Percentiles rank a stretch among this genome's conserved stretches.
Conservation (phyloP, 2,888 invertebrate species). For the Dilophus febrilis region DNA sequence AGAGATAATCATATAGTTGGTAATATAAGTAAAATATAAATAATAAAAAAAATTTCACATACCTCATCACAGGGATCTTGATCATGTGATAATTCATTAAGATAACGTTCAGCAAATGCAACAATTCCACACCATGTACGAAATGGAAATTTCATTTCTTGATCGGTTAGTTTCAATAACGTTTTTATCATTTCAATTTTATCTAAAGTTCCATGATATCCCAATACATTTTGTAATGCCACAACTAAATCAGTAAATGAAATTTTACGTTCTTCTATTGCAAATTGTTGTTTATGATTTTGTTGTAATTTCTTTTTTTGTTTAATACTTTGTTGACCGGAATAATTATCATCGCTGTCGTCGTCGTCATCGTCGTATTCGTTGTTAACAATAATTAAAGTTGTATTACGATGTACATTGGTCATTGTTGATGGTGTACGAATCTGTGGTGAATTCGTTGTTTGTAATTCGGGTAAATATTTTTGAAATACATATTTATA, state of each 20-base stretch:
- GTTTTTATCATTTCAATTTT: conserved; percentile 20
- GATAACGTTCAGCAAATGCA: conserved; percentile 55
- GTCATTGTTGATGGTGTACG: background rate
- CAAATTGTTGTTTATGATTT: conserved; percentile 16
- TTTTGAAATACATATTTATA: conserved; percentile 38
- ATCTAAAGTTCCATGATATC: conserved; percentile 25
- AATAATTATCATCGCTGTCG: conserved; percentile 19
- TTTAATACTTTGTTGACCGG: too few relatives aligned
- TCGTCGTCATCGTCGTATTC: conserved; percentile 17
- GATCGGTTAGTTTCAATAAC: conserved; percentile 17
- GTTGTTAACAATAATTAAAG: too few relatives aligned
- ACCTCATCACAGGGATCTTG: conserved; percentile 59
- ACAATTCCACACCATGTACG: conserved; percentile 65
- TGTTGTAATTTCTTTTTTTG: too few relatives aligned
- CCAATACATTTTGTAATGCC: conserved; percentile 30
- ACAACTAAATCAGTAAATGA: conserved; percentile 18
- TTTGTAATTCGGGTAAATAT: conserved; percentile 15
- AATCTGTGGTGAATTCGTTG: background rate
- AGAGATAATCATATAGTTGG: too few relatives aligned
- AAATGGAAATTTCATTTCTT: conserved; percentile 34
- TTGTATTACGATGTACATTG: too few relatives aligned
- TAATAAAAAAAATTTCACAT: background rate
- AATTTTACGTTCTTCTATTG: conserved; percentile 21
- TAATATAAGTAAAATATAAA: too few relatives aligned
- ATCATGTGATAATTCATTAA: conserved; percentile 38